Evolutionary conservation across 2,113 vertebrate genomes (phyloP), one percentile per base, ranked within the genome.

Genomic region (Cygnus atratus): DNA sequence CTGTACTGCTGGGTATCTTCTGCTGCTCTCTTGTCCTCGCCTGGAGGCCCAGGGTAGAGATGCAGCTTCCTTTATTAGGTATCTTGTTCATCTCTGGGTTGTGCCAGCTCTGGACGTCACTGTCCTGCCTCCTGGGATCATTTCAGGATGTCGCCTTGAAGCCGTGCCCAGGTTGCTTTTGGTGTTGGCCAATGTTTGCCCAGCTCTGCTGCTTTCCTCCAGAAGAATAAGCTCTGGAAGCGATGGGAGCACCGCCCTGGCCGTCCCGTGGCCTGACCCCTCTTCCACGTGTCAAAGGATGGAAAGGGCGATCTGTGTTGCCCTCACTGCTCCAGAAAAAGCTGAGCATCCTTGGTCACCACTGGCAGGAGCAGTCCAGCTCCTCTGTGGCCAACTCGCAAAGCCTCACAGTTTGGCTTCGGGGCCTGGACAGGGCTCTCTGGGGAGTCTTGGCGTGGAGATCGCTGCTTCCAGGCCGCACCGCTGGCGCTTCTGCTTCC

Each of bases 301-400:
- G 18, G 5, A 44, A 44, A 43, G 28, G 20, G 41, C 12, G 58
- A 24, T 29, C 63, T 1, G 0, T 3, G 2, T 28, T 35, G 54
- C 9, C 0, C 35, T 37, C 5, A 0, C 33, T 44, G 71, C 12
- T 14, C 72, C 7, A 6, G 39, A 73, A 5, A 72, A 52, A 0
- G 3, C 85, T 59, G 59, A 74, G 17, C 75, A n/a, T 44, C 62
- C 1, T 0, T 24, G 6, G 41, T 6, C 87, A 28, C 52, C 46
- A 18, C n/a, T 50, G 37, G 50, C n/a, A 29, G 19, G 11, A 62
- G 16, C 3, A 29, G 17, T 72, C 39, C 18, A 19, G 68, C 68
- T 86, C 43, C 43, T 48, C 3, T 3, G 5, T 17, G 48, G 29
- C 57, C n/a, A 52, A 7, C 80, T 72, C 28, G 21, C 66, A 33